Evolutionary conservation across 2,888 invertebrate genomes (phyloP), one percentile per base, ranked within the genome.

Genomic region (Chrysolina haemoptera): DNA sequence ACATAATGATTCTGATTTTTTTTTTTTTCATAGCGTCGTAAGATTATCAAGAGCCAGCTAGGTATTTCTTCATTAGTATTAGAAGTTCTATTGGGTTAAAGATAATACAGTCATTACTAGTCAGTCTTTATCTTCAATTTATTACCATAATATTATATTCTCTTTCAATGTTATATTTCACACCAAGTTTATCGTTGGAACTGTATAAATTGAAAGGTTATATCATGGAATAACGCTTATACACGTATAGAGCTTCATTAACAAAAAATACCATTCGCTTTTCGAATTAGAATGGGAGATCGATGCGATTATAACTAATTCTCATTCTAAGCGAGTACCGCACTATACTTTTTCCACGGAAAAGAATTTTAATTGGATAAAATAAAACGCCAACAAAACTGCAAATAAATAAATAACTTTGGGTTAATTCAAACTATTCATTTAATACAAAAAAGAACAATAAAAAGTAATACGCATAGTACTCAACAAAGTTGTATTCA

Each of bases 1-100:
- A 59, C 59, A 35, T 27, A 59, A 27, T 22, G 27, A 35, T 35
- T 27, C 27, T 59, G 14, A 59, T 14, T 35, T 27, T 59, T 35
- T 59, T 35, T 59, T 27, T 14, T n/a, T 59, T 35, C 35, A 9
- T 27, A n/a, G 59, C 35, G 14, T 59, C 59, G 18, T 59, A 59
- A 53, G 20, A 53, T 53, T 20, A 53, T 53, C 16, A 53, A 20
- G 27, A 22, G 11, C n/a, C n/a, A 14, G 22, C 14, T 59, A 59
- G 59, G 59, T 59, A 59, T 59, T 59, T 59, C 22, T 59, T 35
- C 59, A 59, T 59, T 59, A 59, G 59, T 22, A n/a, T 27, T 35
- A 27, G n/a, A 27, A 59, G 14, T 59, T 22, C 14, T n/a, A 59
- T 59, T 35, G n/a, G 35, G 59, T 59, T 59, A 59, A 22, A 59